These are phyloP conservation scores for Chymomyza procnemis DNA, from an alignment of 2,888 invertebrate genomes.

Conservation along the genomic window DNA sequence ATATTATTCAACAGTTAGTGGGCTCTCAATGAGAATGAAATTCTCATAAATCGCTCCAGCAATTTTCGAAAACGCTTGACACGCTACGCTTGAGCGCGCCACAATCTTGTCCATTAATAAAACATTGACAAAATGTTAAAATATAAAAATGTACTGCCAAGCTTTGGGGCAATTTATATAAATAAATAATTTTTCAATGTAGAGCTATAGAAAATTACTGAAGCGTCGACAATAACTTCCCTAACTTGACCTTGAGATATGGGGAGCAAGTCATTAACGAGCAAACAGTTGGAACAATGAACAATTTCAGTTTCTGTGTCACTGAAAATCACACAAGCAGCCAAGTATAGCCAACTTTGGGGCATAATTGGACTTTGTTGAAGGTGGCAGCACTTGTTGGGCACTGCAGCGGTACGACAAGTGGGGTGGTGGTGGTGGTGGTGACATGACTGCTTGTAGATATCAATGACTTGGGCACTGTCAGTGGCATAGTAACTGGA, in stretches of 20 bases:
- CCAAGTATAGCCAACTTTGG: slow-evolving; percentile 45
- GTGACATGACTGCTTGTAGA: too few relatives aligned
- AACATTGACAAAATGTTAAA: slow-evolving; percentile 18
- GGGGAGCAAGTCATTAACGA: slow-evolving; percentile 56
- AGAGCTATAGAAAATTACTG: slow-evolving; percentile 72
- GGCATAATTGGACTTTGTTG: slow-evolving; percentile 49
- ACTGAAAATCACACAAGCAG: slow-evolving; percentile 75
- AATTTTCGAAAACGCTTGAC: slow-evolving; percentile 52
- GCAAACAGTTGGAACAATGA: slow-evolving; percentile 62
- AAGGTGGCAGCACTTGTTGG: slow-evolving; percentile 35
- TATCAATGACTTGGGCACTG: slow-evolving; percentile 40
- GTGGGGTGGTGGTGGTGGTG: neutral
- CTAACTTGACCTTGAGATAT: slow-evolving; percentile 72
- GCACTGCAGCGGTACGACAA: neutral
- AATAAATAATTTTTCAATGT: slow-evolving; percentile 70
- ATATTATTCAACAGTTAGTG: slow-evolving; percentile 5
- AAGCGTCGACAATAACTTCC: slow-evolving; percentile 74
- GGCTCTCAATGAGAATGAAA: slow-evolving; percentile 20
- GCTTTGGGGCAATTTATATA: slow-evolving; percentile 69
- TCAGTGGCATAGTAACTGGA: slow-evolving; percentile 27
- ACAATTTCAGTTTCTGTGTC: slow-evolving; percentile 78
- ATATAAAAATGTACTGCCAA: slow-evolving; percentile 11
- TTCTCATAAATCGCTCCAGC: slow-evolving; percentile 69
- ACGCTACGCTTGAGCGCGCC: neutral
- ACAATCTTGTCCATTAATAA: neutral